A percentile compares a stretch with the other conserved stretches of the same genome.
Conservation (phyloP, 2,113 vertebrate genomes). For the Bambusicola thoracicus region DNA sequence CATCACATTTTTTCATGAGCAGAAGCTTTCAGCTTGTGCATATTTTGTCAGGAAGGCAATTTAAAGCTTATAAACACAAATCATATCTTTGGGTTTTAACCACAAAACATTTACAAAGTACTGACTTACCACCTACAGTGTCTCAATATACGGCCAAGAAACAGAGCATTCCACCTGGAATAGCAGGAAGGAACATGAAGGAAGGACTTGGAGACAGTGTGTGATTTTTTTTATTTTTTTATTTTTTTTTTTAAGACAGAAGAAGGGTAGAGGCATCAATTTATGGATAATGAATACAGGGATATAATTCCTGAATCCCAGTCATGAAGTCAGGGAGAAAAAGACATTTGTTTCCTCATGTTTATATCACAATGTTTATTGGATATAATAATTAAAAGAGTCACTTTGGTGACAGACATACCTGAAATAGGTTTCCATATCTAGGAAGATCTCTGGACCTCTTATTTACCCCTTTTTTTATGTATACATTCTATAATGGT, state of each 20-base stretch:
- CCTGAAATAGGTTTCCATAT: neutral
- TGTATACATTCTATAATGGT: neutral
- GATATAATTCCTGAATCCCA: neutral
- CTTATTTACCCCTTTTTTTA: neutral
- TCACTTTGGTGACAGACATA: neutral
- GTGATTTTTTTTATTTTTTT: neutral
- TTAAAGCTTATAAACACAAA: slow-evolving; percentile 70
- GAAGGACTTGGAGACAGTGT: neutral
- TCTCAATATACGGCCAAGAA: neutral
- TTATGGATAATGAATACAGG: neutral
- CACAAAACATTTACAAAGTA: slow-evolving; percentile 33
- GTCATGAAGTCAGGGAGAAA: neutral
- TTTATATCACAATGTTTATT: neutral
- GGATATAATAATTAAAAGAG: neutral
- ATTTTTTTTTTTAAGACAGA: neutral
- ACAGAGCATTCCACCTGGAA: neutral
- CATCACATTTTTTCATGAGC: slow-evolving; percentile 34
- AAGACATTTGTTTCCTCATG: neutral
- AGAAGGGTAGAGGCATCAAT: neutral
- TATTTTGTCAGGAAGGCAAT: slow-evolving; percentile 64
- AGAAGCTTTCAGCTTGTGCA: slow-evolving; percentile 55
- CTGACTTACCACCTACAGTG: slow-evolving; percentile 20
- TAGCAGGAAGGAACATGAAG: neutral
- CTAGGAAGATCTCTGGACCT: neutral
- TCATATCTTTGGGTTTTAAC: slow-evolving; percentile 59